These are phyloP conservation scores for Palythoa grandis DNA, from an alignment of 92 coral and sea anemone species.

Conservation along the genomic window DNA sequence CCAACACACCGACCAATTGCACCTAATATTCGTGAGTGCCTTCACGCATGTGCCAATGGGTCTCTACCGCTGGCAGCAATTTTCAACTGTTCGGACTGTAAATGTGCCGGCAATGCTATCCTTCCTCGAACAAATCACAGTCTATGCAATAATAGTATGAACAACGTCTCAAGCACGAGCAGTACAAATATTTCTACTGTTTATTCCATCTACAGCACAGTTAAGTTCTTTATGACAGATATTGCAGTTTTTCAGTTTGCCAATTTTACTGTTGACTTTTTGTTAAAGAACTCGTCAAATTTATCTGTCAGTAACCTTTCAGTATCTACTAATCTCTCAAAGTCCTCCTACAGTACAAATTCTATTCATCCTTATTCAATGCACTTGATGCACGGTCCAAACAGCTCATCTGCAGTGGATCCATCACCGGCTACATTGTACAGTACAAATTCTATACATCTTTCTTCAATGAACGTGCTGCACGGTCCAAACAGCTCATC, in stretches of 20 bases:
- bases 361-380: not conserved
- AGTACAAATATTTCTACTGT: not conserved
- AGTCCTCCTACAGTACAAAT: not conserved
- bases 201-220: conserved; percentile 21
- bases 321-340: not conserved
- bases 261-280: not conserved
- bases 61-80: conserved; percentile 71
- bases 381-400: not conserved
- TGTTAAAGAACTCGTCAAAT: not conserved
- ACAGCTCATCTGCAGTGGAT: conserved; percentile 9
- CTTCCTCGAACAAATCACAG: conserved; percentile 11
- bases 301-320: not conserved
- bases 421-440: conserved; percentile 14
- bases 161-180: not conserved
- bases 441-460: not conserved
- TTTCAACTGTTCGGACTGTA: conserved; percentile 60
- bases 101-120: conserved; percentile 52
- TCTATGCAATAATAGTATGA: conserved; percentile 22
- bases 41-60: conserved; percentile 64
- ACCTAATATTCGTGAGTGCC: conserved; percentile 38
- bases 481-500: conserved; percentile 15
- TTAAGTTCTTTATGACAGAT: conserved; percentile 9
- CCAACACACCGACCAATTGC: conserved; percentile 4
- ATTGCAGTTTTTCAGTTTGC: conserved; percentile 24
- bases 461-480: not conserved